Percentiles rank a stretch among this genome's conserved stretches.
phyloP scores from a whole-genome alignment of 2,888 invertebrate species.

The Carterocephalus palaemon region DNA sequence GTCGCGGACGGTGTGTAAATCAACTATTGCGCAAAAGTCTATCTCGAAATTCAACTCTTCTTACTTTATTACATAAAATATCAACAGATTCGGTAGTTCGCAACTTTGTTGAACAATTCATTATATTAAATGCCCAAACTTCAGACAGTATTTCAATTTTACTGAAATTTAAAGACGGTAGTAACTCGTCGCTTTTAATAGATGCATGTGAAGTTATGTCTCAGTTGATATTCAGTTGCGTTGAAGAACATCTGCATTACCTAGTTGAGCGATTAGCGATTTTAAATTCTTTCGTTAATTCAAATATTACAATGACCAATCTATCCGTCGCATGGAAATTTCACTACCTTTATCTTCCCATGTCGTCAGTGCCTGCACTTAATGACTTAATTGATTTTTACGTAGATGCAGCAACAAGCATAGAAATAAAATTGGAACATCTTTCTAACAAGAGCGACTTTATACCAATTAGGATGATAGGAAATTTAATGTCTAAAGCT shows the following conservation, averaged over 20 bases:
- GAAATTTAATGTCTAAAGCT: constrained; percentile 38
- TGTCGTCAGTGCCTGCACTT: constrained; percentile 56
- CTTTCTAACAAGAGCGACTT: constrained; percentile 53
- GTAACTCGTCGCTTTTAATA: constrained; percentile 50
- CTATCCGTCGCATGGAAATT: constrained; percentile 68
- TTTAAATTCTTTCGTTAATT: constrained; percentile 56
- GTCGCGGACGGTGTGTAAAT: constrained; percentile 47
- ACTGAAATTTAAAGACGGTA: constrained; percentile 51
- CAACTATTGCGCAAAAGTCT: constrained; percentile 46
- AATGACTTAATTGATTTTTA: constrained; percentile 60
- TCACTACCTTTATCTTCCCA: constrained; percentile 65
- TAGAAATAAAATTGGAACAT: constrained; percentile 33
- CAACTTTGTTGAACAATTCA: constrained; percentile 53
- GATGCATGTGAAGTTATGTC: constrained; percentile 53
- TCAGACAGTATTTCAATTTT: constrained; percentile 39
- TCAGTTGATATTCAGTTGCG: constrained; percentile 52
- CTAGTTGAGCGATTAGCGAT: constrained; percentile 50
- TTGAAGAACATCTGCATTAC: constrained; percentile 60
- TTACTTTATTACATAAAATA: constrained; percentile 49
- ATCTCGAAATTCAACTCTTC: constrained; percentile 43
- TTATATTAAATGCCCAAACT: constrained; percentile 37
- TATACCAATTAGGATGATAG: constrained; percentile 54
- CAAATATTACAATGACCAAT: constrained; percentile 58
- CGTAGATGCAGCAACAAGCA: constrained; percentile 30
- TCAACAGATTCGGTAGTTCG: constrained; percentile 55